Conservation (phyloP, 2,113 vertebrate genomes). For the Galeopterus variegatus region DNA sequence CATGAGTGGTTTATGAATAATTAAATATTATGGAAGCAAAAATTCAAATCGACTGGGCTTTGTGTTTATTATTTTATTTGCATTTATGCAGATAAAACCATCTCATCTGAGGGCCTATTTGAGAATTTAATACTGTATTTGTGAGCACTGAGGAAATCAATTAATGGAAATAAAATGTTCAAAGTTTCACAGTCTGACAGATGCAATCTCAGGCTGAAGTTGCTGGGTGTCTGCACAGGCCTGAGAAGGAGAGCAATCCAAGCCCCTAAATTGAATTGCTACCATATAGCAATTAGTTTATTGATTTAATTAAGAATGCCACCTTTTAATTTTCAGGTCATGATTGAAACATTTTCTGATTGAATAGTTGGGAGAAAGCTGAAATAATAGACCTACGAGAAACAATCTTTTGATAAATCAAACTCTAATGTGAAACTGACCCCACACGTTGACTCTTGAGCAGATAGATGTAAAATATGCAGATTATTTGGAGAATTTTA, state of each 20-base stretch:
- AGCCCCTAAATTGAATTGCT: constrained; percentile 97
- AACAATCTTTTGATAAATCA: constrained; percentile 80
- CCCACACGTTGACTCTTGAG: constrained; percentile 36
- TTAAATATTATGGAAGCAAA: constrained; percentile 86
- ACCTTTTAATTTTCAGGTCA: constrained; percentile 97
- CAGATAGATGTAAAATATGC: constrained; percentile 76
- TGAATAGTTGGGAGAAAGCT: constrained; percentile 89
- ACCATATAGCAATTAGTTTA: constrained; percentile 98
- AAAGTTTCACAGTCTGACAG: constrained; percentile 94
- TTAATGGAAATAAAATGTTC: constrained; percentile 98
- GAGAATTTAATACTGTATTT: constrained; percentile 96
- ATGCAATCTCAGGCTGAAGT: constrained; percentile 93
- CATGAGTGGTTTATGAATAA: constrained; percentile 88
- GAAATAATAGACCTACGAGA: constrained; percentile 86
- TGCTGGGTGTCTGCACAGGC: constrained; percentile 92
- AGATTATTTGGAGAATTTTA: constrained; percentile 77
- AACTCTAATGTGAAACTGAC: constrained; percentile 79
- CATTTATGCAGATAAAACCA: constrained; percentile 90
- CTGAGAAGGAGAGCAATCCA: constrained; percentile 93
- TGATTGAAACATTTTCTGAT: constrained; percentile 93
- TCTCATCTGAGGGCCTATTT: constrained; percentile 87
- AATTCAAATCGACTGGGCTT: constrained; percentile 86
- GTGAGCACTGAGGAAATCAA: constrained; percentile 97
- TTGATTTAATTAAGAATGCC: constrained; percentile 99
- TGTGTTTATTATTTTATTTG: constrained; percentile 90